phyloP scores from a whole-genome alignment of 1,140 invertebrate species.

The Maniola jurtina region DNA sequence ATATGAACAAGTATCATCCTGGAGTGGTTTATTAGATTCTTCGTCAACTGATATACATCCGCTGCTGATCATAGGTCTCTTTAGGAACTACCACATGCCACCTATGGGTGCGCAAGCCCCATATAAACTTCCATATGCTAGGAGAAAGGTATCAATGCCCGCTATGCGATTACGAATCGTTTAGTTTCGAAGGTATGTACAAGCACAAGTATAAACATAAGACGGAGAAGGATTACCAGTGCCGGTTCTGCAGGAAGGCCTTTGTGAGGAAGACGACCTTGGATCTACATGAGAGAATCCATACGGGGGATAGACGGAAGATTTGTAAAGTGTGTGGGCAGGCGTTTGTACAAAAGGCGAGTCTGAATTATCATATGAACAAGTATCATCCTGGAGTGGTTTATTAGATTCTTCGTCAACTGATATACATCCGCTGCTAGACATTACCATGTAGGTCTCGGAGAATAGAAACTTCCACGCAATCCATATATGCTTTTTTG shows the following conservation, averaged over 20 bases:
- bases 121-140: too few relatives aligned
- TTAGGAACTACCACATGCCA: too few relatives aligned
- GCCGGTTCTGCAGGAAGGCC: conserved; percentile 60
- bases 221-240: conserved; percentile 62
- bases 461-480: too few relatives aligned
- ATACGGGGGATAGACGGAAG: conserved; percentile 88
- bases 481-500: too few relatives aligned
- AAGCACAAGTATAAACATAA: conserved; percentile 68
- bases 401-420: background rate
- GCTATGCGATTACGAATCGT: conserved; percentile 45
- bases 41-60: background rate
- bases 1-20: conserved; percentile 67
- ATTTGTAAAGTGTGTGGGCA: conserved; percentile 89
- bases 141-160: conserved; percentile 58
- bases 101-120: too few relatives aligned
- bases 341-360: conserved; percentile 83
- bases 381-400: conserved; percentile 61
- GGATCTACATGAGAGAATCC: conserved; percentile 86
- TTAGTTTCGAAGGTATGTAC: conserved; percentile 58
- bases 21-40: conserved; percentile 33
- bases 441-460: too few relatives aligned
- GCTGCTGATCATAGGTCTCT: too few relatives aligned
- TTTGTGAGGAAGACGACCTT: conserved; percentile 67
- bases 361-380: conserved; percentile 70
- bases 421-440: too few relatives aligned